Percentiles rank a stretch among this genome's conserved stretches.
phyloP scores from a whole-genome alignment of 2,888 invertebrate species.

The Orthosia cruda region DNA sequence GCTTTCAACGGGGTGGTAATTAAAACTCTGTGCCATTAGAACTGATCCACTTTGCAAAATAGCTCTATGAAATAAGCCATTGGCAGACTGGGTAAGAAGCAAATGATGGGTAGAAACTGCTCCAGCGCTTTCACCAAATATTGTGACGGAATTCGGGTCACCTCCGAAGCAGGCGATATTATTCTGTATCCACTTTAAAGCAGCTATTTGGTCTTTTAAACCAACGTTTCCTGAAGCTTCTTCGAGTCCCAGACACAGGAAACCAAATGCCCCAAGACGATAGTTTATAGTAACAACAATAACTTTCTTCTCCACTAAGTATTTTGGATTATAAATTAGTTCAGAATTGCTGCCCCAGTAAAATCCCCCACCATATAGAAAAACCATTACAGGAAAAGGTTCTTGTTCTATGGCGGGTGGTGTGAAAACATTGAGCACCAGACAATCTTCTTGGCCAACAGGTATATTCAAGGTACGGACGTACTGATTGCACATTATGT shows the following conservation, averaged over 20 bases:
- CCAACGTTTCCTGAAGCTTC: constrained; percentile 79
- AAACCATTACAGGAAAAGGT: constrained; percentile 76
- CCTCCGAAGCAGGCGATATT: constrained; percentile 79
- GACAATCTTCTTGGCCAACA: constrained; percentile 76
- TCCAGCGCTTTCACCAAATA: constrained; percentile 80
- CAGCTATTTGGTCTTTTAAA: constrained; percentile 79
- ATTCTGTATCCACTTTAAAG: constrained; percentile 77
- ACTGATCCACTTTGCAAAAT: constrained; percentile 77
- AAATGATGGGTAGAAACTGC: constrained; percentile 72
- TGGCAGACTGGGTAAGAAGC: constrained; percentile 71
- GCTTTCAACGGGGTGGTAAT: constrained; percentile 63
- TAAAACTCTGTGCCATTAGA: constrained; percentile 68
- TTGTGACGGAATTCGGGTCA: constrained; percentile 76
- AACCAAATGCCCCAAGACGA: constrained; percentile 79
- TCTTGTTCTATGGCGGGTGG: constrained; percentile 79
- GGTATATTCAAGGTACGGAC: constrained; percentile 38
- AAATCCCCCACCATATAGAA: constrained; percentile 78
- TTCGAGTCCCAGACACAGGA: constrained; percentile 75
- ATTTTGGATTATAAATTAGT: constrained; percentile 75
- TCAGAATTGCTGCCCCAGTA: constrained; percentile 73
- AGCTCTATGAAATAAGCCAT: constrained; percentile 76
- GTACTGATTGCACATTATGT: constrained; percentile 69
- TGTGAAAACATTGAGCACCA: constrained; percentile 78
- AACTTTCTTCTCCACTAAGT: constrained; percentile 74
- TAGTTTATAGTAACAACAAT: constrained; percentile 79